phyloP scores from a whole-genome alignment of 1,140 invertebrate genomes.

The Drosophila navojoa region DNA sequence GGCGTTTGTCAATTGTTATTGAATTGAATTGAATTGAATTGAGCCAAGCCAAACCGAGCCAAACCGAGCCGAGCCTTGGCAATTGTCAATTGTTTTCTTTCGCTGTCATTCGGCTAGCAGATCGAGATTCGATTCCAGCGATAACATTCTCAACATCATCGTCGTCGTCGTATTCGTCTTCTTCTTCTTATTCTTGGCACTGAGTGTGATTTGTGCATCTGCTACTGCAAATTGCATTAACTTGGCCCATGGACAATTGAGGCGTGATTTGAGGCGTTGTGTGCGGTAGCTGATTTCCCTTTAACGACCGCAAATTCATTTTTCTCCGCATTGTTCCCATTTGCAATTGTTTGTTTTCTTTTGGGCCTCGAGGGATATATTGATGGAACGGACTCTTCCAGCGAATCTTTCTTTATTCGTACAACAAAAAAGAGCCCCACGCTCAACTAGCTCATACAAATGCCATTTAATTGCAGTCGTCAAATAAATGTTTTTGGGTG shows the following conservation, averaged over 20 bases:
- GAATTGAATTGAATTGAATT: conserved; percentile 43
- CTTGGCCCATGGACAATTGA: conserved; percentile 63
- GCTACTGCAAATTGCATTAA: conserved; percentile 64
- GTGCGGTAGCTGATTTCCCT: conserved; percentile 56
- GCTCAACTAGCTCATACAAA: background rate
- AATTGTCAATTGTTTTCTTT: conserved; percentile 11
- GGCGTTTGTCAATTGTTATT: conserved; percentile 67
- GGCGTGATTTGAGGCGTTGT: conserved; percentile 70
- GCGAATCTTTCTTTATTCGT: background rate
- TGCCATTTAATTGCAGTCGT: background rate
- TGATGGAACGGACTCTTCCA: conserved; percentile 1
- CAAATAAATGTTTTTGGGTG: background rate
- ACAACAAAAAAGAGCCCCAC: background rate
- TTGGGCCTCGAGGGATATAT: conserved; percentile 5
- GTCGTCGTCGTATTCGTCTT: background rate
- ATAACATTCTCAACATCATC: conserved; percentile 36
- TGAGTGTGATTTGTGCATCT: conserved; percentile 37
- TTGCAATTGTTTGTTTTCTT: conserved; percentile 40
- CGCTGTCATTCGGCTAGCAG: conserved; percentile 8
- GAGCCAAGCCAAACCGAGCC: no score
- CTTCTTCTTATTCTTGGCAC: background rate
- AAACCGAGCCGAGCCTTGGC: background rate
- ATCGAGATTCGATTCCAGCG: conserved; percentile 60
- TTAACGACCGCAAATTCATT: conserved; percentile 56
- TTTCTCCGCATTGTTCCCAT: conserved; percentile 23